These are phyloP conservation scores for Dinothrombium tinctorium DNA, from an alignment of 1,140 invertebrate species.

Conservation along the genomic window DNA sequence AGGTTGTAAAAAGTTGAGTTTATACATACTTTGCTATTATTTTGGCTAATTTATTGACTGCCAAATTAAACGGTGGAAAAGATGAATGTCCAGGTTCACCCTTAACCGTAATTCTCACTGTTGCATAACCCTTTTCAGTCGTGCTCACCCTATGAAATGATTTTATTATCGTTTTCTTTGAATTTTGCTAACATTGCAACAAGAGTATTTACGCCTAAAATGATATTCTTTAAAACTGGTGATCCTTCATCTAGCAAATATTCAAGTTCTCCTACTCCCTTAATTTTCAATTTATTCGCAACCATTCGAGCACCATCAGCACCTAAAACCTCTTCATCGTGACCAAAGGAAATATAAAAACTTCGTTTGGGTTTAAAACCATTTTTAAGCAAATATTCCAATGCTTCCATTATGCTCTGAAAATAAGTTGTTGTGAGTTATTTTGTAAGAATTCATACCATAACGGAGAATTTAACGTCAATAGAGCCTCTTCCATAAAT, in stretches of 20 bases:
- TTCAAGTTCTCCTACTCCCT: conserved; percentile 22
- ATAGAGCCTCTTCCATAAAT: conserved; percentile 31
- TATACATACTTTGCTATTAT: conserved; percentile 26
- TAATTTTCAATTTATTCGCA: conserved; percentile 19
- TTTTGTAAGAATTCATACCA: too few species aligned
- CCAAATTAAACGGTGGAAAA: conserved; percentile 25
- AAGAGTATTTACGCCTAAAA: conserved; percentile 2
- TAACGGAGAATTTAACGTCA: conserved; percentile 29
- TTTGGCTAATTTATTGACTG: conserved; percentile 26
- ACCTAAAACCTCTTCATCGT: conserved; percentile 34
- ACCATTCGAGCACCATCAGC: conserved; percentile 24
- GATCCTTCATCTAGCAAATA: conserved; percentile 32
- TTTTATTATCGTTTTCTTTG: too few species aligned
- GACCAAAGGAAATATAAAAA: conserved; percentile 33
- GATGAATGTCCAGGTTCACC: conserved; percentile 28
- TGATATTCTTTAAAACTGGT: conserved; percentile 21
- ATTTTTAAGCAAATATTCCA: conserved; percentile 25
- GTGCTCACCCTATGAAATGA: too few species aligned
- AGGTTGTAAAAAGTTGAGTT: too few species aligned
- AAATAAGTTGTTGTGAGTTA: too few species aligned
- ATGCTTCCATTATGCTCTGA: conserved; percentile 29
- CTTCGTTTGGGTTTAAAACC: conserved; percentile 20
- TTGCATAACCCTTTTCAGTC: conserved; percentile 26
- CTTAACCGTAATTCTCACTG: conserved; percentile 23
- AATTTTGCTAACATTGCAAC: conserved; percentile 8